These are phyloP conservation scores for Sitobion miscanthi DNA, from an alignment of 1,140 invertebrate genomes.

Conservation along the genomic window DNA sequence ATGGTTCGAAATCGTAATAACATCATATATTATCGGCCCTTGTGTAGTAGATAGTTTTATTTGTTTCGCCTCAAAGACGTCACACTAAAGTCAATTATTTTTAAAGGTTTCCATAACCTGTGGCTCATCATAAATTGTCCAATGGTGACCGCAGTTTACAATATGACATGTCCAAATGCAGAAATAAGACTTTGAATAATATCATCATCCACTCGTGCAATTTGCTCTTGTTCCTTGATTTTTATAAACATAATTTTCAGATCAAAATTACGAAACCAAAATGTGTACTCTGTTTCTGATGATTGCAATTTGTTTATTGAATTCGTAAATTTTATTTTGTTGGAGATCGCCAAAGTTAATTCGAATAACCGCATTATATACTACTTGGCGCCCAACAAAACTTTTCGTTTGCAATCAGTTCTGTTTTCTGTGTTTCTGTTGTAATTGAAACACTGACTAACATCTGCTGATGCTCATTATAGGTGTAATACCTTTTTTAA, in stretches of 20 bases:
- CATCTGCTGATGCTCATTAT: not conserved
- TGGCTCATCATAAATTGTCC: not conserved
- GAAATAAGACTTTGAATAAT: not conserved
- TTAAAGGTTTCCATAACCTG: not conserved
- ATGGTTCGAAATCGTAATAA: not conserved
- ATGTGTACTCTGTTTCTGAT: not conserved
- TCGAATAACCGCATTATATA: not conserved
- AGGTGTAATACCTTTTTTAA: not conserved
- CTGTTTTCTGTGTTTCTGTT: conserved; percentile 19
- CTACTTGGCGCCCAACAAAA: not conserved
- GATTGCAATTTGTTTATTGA: not conserved
- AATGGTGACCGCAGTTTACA: not conserved
- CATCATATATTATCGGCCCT: not conserved
- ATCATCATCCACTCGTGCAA: not conserved
- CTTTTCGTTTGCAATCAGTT: not conserved
- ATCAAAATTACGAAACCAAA: not conserved
- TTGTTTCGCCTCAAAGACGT: not conserved
- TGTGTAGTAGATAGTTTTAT: not conserved
- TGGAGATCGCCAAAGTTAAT: not conserved
- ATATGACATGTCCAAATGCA: not conserved
- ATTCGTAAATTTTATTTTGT: not conserved
- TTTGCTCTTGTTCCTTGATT: not conserved
- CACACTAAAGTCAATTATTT: not conserved
- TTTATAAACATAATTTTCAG: conserved; percentile 4
- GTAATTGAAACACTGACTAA: not conserved